Evolutionary conservation across 2,888 invertebrate genomes (phyloP), one percentile per base, ranked within the genome.

Genomic region (Drosophila trichaetosa): DNA sequence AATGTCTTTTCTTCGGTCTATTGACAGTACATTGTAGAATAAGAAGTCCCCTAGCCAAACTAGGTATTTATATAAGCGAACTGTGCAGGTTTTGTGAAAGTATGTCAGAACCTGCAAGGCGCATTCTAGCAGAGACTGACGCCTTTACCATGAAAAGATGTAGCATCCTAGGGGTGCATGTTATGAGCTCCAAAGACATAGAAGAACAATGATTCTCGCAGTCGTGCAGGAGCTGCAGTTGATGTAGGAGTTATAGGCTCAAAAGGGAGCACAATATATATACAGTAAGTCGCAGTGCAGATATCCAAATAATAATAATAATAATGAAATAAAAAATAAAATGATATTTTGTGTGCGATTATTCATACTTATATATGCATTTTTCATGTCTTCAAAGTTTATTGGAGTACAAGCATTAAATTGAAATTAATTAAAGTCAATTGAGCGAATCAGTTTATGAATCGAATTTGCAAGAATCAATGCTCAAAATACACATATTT

Each of bases 361-460:
- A 10, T 31, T 21, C 54, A 38, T 40, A n/a, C 18, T 13, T 52
- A 5, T 34, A 18, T 29, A 33, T 42, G 33, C 8, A 42, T 13
- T 33, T 21, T 65, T 52, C 16, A 36, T 29, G 24, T 56, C 34
- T 38, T 10, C 31, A 8, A 40, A 48, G 40, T 66, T 94, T 94
- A 31, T 93, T 96, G 2, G 94, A 94, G 82, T 96, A 97, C 72
- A 61, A 56, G 27, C 53, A 56, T 48, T 52, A 69, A 83, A 88
- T 80, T 74, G 80, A 73, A 63, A 80, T 90, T 83, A 82, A 90
- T 89, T 86, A 80, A 87, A 69, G 60, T 70, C 79, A 87, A 89
- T 87, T 87, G 59, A 69, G 48, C n/a, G 60, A 77, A 52, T 56
- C 29, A 62, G 51, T 70, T 69, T 79, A 51, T 60, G 69, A 78